Conservation (phyloP, 2,888 invertebrate species). For the Eristalis intricaria region DNA sequence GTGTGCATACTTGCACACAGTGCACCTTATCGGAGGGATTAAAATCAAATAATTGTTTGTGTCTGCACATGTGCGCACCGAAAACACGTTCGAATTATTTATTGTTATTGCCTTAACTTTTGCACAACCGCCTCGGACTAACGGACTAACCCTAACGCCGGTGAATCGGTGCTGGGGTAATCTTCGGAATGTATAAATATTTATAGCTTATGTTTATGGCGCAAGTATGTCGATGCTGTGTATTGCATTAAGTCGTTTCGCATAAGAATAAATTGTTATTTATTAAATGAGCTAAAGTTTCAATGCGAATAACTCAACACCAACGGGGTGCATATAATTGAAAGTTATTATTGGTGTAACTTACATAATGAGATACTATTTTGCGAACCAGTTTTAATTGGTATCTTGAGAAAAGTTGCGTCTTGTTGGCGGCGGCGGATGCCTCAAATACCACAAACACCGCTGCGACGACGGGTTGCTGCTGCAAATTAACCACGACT, state of each 20-base stretch:
- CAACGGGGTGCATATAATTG: constrained; percentile 50
- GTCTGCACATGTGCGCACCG: constrained; percentile 68
- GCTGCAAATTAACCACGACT: constrained; percentile 40
- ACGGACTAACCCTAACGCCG: background rate
- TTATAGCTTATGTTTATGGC: constrained; percentile 70
- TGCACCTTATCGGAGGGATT: constrained; percentile 70
- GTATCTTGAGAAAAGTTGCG: constrained; percentile 20
- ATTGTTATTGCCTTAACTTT: constrained; percentile 68
- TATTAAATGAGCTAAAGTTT: constrained; percentile 58
- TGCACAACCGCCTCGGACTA: constrained; percentile 2
- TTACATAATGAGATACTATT: constrained; percentile 44
- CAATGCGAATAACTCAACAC: constrained; percentile 46
- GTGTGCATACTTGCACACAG: constrained; percentile 22
- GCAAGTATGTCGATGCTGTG: constrained; percentile 43
- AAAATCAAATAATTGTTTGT: constrained; percentile 71
- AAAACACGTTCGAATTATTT: constrained; percentile 65
- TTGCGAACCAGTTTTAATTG: constrained; percentile 46
- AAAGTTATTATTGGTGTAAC: constrained; percentile 59
- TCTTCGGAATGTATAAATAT: constrained; percentile 63
- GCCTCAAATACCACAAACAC: constrained; percentile 17
- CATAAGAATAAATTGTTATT: constrained; percentile 63
- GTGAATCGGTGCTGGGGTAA: constrained; percentile 31
- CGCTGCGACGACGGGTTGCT: constrained; percentile 13
- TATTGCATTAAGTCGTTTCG: constrained; percentile 53
- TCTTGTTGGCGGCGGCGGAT: constrained; percentile 17